phyloP scores from a whole-genome alignment of 2,113 vertebrate genomes.

The Irena cyanogastra region DNA sequence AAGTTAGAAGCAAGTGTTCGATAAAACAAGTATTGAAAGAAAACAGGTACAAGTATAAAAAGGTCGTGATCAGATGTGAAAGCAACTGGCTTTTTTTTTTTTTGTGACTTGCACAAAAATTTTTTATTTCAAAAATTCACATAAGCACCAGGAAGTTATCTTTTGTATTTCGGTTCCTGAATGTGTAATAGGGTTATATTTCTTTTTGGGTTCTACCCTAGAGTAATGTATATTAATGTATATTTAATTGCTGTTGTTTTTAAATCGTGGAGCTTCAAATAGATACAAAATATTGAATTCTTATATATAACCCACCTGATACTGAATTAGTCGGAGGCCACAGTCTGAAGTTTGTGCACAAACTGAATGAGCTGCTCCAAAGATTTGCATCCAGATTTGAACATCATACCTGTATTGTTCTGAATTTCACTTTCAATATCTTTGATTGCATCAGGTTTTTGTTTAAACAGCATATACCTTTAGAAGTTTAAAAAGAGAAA shows the following conservation, averaged over 20 bases:
- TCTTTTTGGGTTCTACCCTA: not conserved
- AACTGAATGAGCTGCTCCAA: not conserved
- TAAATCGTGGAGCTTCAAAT: not conserved
- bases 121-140: not conserved
- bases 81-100: not conserved
- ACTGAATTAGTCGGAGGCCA: not conserved
- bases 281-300: not conserved
- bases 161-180: not conserved
- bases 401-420: not conserved
- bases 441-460: not conserved
- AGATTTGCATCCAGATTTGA: not conserved
- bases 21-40: not conserved
- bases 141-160: not conserved
- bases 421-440: not conserved
- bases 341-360: not conserved
- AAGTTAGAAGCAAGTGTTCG: not conserved
- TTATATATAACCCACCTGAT: not conserved
- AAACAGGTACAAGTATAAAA: not conserved
- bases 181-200: not conserved
- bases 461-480: not conserved
- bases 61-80: not conserved
- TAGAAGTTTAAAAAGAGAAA: not conserved
- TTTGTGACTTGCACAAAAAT: not conserved
- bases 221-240: not conserved
- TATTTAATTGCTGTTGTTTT: not conserved